These are phyloP conservation scores for Mallotus villosus DNA, from an alignment of 2,797 vertebrate genomes.

Conservation along the genomic window DNA sequence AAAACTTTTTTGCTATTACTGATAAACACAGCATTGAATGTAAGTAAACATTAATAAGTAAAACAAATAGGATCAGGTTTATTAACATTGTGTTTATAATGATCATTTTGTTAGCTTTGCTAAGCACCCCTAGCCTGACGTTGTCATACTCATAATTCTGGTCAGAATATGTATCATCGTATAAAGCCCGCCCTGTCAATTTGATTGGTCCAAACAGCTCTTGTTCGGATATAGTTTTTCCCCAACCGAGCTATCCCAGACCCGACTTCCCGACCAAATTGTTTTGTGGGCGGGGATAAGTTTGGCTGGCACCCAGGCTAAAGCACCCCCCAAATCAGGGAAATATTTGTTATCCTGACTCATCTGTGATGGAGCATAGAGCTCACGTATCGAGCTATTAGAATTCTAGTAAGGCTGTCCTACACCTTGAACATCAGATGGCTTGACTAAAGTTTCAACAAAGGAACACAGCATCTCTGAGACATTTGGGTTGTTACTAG, in stretches of 20 bases:
- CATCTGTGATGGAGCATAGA: neutral
- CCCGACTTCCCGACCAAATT: too few relatives aligned
- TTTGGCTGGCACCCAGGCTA: too few relatives aligned
- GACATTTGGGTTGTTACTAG: conserved; percentile 5
- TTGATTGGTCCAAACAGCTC: too few relatives aligned
- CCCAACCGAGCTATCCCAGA: too few relatives aligned
- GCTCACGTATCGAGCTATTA: conserved; percentile 18
- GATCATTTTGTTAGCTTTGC: too few relatives aligned
- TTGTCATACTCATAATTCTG: too few relatives aligned
- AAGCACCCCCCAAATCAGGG: neutral
- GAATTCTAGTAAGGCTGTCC: conserved; percentile 22
- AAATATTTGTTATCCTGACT: neutral
- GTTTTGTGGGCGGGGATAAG: too few relatives aligned
- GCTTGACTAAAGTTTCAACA: conserved; percentile 12
- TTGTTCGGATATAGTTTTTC: too few relatives aligned
- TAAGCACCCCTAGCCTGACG: too few relatives aligned
- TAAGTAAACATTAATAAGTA: neutral
- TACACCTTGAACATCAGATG: conserved; percentile 20
- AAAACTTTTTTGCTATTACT: conserved; percentile 2
- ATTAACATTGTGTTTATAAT: neutral
- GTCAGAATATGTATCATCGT: too few relatives aligned
- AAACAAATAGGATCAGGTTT: neutral
- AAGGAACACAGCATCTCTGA: conserved; percentile 5
- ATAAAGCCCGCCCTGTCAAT: too few relatives aligned
- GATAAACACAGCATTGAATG: conserved; percentile 6